Conservation (phyloP, 2,797 vertebrate species). For the Propithecus deckenii region DNA sequence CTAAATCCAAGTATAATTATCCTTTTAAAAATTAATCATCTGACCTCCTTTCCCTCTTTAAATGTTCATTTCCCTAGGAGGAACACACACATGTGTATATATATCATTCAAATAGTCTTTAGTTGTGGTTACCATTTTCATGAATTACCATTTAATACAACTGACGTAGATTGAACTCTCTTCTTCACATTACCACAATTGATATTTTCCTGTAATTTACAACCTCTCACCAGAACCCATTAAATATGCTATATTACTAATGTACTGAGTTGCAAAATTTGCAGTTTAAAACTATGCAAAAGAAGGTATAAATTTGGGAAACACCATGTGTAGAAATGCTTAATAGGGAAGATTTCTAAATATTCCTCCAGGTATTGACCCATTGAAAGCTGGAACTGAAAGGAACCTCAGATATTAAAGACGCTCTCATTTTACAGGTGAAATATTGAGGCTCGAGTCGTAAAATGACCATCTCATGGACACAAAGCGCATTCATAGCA, state of each 20-base stretch:
- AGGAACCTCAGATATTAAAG: background rate
- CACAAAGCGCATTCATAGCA: too few relatives aligned
- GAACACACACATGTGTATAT: background rate
- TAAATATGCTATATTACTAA: background rate
- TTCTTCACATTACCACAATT: background rate
- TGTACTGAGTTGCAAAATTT: slow-evolving; percentile 10
- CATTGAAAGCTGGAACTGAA: background rate
- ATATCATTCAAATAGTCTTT: background rate
- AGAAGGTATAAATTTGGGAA: slow-evolving; percentile 5
- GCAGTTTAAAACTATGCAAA: background rate
- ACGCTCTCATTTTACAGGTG: background rate
- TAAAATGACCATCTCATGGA: background rate
- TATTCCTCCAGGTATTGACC: background rate
- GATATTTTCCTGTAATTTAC: slow-evolving; percentile 36
- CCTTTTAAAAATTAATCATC: background rate
- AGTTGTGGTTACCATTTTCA: background rate
- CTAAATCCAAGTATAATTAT: slow-evolving; percentile 8
- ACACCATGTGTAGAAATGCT: background rate
- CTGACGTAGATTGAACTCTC: background rate
- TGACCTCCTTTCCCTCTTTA: background rate
- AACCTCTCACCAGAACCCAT: background rate
- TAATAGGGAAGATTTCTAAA: background rate
- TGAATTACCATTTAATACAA: background rate
- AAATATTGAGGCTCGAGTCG: background rate
- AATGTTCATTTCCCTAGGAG: background rate